Evolutionary conservation across 92 coral and sea anemone genomes (phyloP).

Genomic region (Epizoanthus ramosus): DNA sequence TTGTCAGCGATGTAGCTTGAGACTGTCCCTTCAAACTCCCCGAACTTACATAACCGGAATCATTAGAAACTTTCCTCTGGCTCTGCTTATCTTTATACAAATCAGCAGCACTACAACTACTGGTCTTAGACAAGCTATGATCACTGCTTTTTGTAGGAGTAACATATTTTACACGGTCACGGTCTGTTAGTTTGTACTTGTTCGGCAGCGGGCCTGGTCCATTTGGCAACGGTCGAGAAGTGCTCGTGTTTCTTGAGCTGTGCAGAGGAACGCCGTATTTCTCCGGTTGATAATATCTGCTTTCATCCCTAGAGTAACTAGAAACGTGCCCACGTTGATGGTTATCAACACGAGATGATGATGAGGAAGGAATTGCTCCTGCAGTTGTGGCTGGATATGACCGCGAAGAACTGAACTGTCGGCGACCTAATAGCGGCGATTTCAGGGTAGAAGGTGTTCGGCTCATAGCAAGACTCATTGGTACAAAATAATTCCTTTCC

Average conservation of each 20-base stretch:
- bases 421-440: slow-evolving; percentile 29
- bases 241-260: slow-evolving; percentile 4
- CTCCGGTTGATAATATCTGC: not conserved
- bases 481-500: slow-evolving; percentile 10
- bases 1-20: not conserved
- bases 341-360: slow-evolving; percentile 2
- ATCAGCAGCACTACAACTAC: not conserved
- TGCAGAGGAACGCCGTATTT: not conserved
- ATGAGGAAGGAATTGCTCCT: slow-evolving; percentile 10
- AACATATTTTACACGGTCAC: slow-evolving; percentile 15
- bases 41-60: slow-evolving; percentile 38
- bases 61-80: slow-evolving; percentile 33
- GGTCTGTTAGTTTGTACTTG: slow-evolving; percentile 9
- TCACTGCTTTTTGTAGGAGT: not conserved
- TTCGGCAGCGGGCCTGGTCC: slow-evolving; percentile 38
- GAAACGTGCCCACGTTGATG: slow-evolving; percentile 3
- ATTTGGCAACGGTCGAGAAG: slow-evolving; percentile 13
- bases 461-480: slow-evolving; percentile 37
- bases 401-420: slow-evolving; percentile 21
- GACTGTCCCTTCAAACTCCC: slow-evolving; percentile 21
- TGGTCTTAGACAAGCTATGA: not conserved
- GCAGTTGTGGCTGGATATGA: not conserved
- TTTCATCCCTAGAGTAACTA: slow-evolving; percentile 22
- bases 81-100: not conserved
- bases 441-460: slow-evolving; percentile 9